Conservation (phyloP, 2,888 invertebrate species). For the Cyclophora albipunctata region DNA sequence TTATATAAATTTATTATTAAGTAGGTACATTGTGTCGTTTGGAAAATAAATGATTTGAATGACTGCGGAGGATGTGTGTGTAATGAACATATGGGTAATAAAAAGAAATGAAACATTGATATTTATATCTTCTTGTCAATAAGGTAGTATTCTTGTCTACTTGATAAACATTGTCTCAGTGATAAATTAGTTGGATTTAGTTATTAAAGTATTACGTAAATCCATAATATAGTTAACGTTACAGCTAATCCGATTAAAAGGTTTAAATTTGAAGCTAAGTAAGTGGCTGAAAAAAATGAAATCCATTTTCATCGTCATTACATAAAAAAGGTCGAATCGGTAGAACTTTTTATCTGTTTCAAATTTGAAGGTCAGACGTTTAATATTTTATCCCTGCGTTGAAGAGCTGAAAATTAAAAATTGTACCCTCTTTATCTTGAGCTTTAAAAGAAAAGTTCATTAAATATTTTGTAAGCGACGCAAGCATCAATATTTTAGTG, state of each 20-base stretch:
- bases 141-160: too few species aligned
- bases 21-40: too few species aligned
- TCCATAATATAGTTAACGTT: neutral
- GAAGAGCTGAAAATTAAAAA: constrained; percentile 17
- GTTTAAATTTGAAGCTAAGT: constrained; percentile 4
- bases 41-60: too few species aligned
- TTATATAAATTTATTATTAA: too few species aligned
- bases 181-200: too few species aligned
- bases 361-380: constrained; percentile 28
- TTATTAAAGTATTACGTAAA: too few species aligned
- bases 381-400: constrained; percentile 22
- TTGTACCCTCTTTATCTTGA: constrained; percentile 12
- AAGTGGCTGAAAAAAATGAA: constrained; percentile 3
- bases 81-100: too few species aligned
- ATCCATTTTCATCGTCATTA: constrained; percentile 27
- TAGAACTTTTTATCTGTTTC: constrained; percentile 26
- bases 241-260: constrained; percentile 2
- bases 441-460: constrained; percentile 16
- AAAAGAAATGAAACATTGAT: too few species aligned
- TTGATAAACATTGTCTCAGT: too few species aligned
- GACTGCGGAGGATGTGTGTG: too few species aligned
- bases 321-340: constrained; percentile 28
- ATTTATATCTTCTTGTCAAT: too few species aligned
- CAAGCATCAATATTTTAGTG: constrained; percentile 11
- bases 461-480: constrained; percentile 18